Evolutionary conservation across 1,140 invertebrate species (phyloP).

Genomic region (Drosophila rufa): DNA sequence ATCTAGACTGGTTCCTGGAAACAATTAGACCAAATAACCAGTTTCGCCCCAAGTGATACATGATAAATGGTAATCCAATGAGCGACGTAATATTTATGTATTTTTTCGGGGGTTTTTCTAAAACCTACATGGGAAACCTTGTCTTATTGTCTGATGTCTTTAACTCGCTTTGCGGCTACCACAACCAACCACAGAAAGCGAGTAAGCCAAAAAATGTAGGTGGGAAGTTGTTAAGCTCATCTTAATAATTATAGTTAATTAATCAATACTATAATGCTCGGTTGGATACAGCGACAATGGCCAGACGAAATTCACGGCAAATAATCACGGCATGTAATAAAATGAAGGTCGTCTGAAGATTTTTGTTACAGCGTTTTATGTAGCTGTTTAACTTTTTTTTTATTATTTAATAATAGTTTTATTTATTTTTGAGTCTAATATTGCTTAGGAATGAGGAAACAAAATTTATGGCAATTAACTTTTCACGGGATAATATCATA

Average conservation of each 20-base stretch:
- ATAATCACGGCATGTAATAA: background rate
- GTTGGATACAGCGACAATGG: background rate
- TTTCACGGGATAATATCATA: background rate
- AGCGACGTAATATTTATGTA: constrained; percentile 19
- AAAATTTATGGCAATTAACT: background rate
- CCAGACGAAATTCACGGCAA: background rate
- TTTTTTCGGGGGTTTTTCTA: constrained; percentile 35
- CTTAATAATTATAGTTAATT: constrained; percentile 18
- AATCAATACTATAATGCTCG: constrained; percentile 3
- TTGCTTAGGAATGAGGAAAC: background rate
- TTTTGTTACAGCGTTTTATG: background rate
- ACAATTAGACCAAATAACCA: constrained; percentile 33
- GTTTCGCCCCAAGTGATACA: background rate
- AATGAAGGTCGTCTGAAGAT: constrained; percentile 1
- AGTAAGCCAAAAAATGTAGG: constrained; percentile 13
- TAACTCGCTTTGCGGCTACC: constrained; percentile 3
- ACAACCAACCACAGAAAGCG: background rate
- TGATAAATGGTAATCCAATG: constrained; percentile 26
- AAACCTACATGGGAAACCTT: constrained; percentile 35
- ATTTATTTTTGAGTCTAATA: background rate
- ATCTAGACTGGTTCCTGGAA: constrained; percentile 32
- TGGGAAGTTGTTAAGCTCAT: constrained; percentile 13
- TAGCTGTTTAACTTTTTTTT: too few relatives aligned
- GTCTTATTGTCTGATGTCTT: constrained; percentile 18
- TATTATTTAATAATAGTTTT: background rate